phyloP scores from a whole-genome alignment of 2,797 vertebrate species.

The Siniperca undulata region DNA sequence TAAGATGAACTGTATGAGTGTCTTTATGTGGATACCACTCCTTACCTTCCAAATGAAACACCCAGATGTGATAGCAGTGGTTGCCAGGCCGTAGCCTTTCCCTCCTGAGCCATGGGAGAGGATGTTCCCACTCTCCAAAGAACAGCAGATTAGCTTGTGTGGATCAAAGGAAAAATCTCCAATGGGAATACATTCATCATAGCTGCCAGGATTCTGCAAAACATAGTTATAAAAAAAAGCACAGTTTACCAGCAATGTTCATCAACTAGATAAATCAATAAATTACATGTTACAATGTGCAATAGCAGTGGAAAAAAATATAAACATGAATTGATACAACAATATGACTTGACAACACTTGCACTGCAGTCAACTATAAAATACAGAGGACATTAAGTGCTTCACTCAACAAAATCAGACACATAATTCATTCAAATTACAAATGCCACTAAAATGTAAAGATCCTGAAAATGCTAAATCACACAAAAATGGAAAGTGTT shows the following conservation, averaged over 20 bases:
- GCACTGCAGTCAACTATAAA: not conserved
- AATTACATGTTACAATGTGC: not conserved
- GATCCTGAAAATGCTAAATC: not conserved
- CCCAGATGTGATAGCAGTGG: slow-evolving; percentile 88
- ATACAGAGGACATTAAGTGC: not conserved
- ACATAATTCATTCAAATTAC: not conserved
- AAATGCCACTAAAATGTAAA: not conserved
- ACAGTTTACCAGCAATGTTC: not conserved
- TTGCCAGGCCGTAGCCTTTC: slow-evolving; percentile 88
- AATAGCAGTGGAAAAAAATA: not conserved
- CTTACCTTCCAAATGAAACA: slow-evolving; percentile 90
- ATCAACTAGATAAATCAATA: not conserved
- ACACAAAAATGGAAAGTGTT: not conserved
- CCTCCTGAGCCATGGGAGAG: slow-evolving; percentile 88
- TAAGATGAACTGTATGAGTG: not conserved
- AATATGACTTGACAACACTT: not conserved
- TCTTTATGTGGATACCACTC: not conserved
- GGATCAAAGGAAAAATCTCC: slow-evolving; percentile 90
- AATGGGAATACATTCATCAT: slow-evolving; percentile 88
- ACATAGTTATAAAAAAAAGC: not conserved
- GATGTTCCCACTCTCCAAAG: slow-evolving; percentile 87
- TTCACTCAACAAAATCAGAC: not conserved
- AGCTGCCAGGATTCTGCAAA: slow-evolving; percentile 78
- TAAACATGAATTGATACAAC: not conserved
- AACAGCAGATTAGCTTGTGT: slow-evolving; percentile 87